Conservation (phyloP, 1,140 invertebrate genomes). For the Apolygus lucorum region DNA sequence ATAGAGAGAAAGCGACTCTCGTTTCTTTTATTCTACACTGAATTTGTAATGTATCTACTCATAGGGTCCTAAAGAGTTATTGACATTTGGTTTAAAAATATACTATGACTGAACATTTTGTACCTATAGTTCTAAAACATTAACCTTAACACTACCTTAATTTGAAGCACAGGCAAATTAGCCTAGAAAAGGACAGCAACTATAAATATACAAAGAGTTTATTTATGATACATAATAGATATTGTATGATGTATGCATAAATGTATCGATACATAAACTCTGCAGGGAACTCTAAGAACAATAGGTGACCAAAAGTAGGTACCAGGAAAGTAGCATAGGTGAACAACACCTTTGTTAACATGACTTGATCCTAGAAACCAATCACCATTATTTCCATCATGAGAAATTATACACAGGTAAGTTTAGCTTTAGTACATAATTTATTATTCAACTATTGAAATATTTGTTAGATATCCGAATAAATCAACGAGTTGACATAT, state of each 20-base stretch:
- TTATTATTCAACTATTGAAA: no score
- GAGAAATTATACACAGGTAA: no score
- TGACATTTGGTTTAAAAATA: conserved; percentile 16
- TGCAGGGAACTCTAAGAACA: background rate
- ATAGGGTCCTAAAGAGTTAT: background rate
- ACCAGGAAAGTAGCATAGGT: background rate
- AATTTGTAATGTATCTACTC: conserved; percentile 11
- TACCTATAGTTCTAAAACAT: conserved; percentile 4
- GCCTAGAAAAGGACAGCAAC: conserved; percentile 14
- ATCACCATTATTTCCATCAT: no score
- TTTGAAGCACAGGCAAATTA: conserved; percentile 15
- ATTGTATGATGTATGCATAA: background rate
- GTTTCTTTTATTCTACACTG: background rate
- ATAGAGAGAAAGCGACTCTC: conserved; percentile 3
- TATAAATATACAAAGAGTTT: conserved; percentile 11
- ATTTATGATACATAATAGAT: background rate
- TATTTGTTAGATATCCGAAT: no score
- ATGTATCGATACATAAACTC: background rate
- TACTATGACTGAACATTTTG: conserved; percentile 15
- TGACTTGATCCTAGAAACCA: no score
- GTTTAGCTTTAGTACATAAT: no score
- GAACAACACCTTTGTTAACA: background rate
- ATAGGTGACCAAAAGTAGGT: background rate
- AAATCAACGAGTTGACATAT: no score
- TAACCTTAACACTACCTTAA: conserved; percentile 2